These are phyloP conservation scores for Amazona finschi DNA, from an alignment of 2,797 vertebrate species.

Conservation along the genomic window DNA sequence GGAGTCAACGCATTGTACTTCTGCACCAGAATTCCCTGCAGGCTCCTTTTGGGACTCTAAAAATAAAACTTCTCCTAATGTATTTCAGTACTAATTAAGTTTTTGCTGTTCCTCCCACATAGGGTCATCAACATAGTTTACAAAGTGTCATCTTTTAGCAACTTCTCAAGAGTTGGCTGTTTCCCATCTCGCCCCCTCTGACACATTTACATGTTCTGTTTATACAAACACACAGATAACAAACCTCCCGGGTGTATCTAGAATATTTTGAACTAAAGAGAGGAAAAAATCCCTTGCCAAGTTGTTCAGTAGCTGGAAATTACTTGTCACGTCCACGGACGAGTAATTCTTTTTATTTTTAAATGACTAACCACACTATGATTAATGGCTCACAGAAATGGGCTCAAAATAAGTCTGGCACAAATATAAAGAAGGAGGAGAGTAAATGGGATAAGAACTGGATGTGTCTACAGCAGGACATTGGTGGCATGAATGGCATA, in stretches of 20 bases:
- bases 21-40: not conserved
- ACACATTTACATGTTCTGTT: constrained; percentile 20
- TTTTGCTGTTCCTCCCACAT: constrained; percentile 70
- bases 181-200: not conserved
- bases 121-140: constrained; percentile 81
- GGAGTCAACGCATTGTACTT: not conserved
- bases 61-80: constrained; percentile 68
- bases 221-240: not conserved
- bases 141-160: constrained; percentile 83
- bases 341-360: constrained; percentile 76
- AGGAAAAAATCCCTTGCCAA: constrained; percentile 75
- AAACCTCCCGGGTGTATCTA: constrained; percentile 56
- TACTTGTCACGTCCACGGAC: constrained; percentile 68
- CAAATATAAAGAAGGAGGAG: constrained; percentile 35
- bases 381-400: constrained; percentile 78
- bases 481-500: constrained; percentile 77
- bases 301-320: constrained; percentile 81
- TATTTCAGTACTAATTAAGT: constrained; percentile 83
- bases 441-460: constrained; percentile 15
- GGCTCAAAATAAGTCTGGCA: constrained; percentile 81
- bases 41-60: not conserved
- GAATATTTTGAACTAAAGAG: constrained; percentile 73
- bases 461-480: constrained; percentile 68
- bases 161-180: constrained; percentile 72
- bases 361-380: constrained; percentile 67